Conservation (phyloP, 2,797 vertebrate genomes). For the Spondyliosoma cantharus region DNA sequence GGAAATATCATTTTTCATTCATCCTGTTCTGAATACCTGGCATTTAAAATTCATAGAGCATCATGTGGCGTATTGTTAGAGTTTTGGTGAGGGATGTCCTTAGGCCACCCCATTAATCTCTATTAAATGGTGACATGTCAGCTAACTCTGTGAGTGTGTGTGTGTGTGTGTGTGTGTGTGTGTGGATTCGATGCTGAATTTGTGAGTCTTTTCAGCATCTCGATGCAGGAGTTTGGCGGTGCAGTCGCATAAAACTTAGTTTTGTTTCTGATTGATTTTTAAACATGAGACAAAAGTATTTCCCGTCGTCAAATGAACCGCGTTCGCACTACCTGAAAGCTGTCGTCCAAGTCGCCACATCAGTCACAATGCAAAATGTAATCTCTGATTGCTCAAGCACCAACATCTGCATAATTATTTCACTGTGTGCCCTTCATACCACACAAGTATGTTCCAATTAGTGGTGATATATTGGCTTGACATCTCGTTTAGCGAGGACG, state of each 20-base stretch:
- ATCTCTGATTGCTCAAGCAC: slow-evolving; percentile 60
- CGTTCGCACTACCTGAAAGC: slow-evolving; percentile 1
- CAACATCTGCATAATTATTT: slow-evolving; percentile 66
- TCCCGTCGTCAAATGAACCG: background rate
- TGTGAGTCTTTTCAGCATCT: slow-evolving; percentile 25
- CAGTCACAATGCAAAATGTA: slow-evolving; percentile 28
- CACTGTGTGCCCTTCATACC: slow-evolving; percentile 53
- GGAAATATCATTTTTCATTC: slow-evolving; percentile 66
- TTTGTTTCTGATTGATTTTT: slow-evolving; percentile 21
- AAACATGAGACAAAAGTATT: background rate
- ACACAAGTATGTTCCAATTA: slow-evolving; percentile 71
- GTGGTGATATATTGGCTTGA: slow-evolving; percentile 68
- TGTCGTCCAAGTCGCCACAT: slow-evolving; percentile 2
- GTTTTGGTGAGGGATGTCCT: slow-evolving; percentile 71
- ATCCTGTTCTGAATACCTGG: slow-evolving; percentile 64
- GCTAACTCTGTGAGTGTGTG: slow-evolving; percentile 38
- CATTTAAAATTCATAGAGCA: slow-evolving; percentile 72
- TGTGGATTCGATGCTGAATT: slow-evolving; percentile 41
- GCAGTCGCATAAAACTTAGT: slow-evolving; percentile 23
- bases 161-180: slow-evolving; percentile 49
- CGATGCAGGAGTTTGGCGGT: slow-evolving; percentile 30
- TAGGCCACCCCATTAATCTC: slow-evolving; percentile 75
- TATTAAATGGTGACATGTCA: slow-evolving; percentile 72
- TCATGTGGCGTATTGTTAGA: slow-evolving; percentile 71
- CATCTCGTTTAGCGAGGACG: slow-evolving; percentile 62